These are phyloP conservation scores for Cephus cinctus DNA, from an alignment of 1,140 invertebrate genomes.

Conservation along the genomic window DNA sequence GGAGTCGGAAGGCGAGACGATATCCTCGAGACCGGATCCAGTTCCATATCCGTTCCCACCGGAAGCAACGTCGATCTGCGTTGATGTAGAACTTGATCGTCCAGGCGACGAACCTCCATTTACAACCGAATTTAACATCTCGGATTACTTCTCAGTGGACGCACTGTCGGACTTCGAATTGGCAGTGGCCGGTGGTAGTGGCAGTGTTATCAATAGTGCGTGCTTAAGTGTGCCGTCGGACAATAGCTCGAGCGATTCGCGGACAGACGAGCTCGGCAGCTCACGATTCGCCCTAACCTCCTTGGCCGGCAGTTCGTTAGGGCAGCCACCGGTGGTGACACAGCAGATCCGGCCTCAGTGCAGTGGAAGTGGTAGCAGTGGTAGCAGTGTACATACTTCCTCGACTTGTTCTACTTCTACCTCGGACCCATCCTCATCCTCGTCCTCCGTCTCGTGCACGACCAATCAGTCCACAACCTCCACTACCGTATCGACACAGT, in stretches of 20 bases:
- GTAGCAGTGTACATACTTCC: constrained; percentile 38
- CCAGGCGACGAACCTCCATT: constrained; percentile 46
- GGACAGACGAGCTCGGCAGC: constrained; percentile 46
- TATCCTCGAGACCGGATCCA: constrained; percentile 26
- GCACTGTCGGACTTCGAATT: constrained; percentile 43
- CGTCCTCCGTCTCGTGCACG: constrained; percentile 10
- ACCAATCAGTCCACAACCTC: constrained; percentile 10
- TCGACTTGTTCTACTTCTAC: constrained; percentile 26
- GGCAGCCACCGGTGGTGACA: constrained; percentile 17
- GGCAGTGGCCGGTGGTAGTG: constrained; percentile 18
- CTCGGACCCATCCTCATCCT: constrained; percentile 6
- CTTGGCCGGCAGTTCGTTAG: constrained; percentile 32
- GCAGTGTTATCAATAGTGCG: constrained; percentile 11
- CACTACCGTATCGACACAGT: constrained; percentile 27
- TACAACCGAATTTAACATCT: constrained; percentile 52
- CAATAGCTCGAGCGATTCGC: constrained; percentile 26
- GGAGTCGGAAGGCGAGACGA: constrained; percentile 33
- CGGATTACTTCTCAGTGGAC: constrained; percentile 49
- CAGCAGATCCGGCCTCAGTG: constrained; percentile 42
- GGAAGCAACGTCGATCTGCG: constrained; percentile 52
- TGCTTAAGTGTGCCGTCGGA: constrained; percentile 24
- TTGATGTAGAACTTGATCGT: constrained; percentile 47
- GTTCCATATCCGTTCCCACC: constrained; percentile 48
- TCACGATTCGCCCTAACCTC: constrained; percentile 43
- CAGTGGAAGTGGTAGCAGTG: constrained; percentile 47